Evolutionary conservation across 2,888 invertebrate genomes (phyloP), one percentile per base, ranked within the genome.

Genomic region (Agriopis aurantiaria): DNA sequence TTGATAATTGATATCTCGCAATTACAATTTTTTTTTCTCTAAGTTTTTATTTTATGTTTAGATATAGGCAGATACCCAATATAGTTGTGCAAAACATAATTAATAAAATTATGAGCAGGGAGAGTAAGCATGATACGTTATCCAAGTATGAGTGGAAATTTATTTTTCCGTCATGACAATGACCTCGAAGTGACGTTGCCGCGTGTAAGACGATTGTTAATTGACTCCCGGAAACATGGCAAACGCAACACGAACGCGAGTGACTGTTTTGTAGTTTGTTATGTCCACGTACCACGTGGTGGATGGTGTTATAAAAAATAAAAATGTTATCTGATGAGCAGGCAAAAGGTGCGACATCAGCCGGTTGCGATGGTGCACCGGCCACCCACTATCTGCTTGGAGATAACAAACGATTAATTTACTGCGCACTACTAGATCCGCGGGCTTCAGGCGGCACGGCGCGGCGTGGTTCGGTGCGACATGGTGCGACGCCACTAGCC

Each of bases 331-430:
- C 40, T 55, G 40, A 53, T 40, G 55, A 6, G 14, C 2, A n/a
- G 49, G 49, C n/a, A 49, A 9, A 11, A 46, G 46, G 43, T 8
- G 43, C 43, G 43, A 45, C 43, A 45, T n/a, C 0, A 48, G 48
- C 12, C 48, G 48, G 12, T 4, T 33, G 55, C 55, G 55, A 40
- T 12, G 33, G 12, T 40, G 40, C 40, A 11, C 40, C 23, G 40
- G 8, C 55, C n/a, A 1, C 40, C 8, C 55, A 41, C 40, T 56
- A 56, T 56, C 55, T 56, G 55, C 41, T 12, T 14, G n/a, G n/a
- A 56, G 55, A 56, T 56, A 56, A 56, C 55, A 14, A 11, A n/a
- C 55, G 55, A 56, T 56, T 41, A 41, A 56, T 14, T 33, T 56
- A 56, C 55, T 56, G 55, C 55, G 55, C 55, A 56, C 41, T 41